Conservation (phyloP, 92 coral and sea anemone species). For the Palythoa grandiflora region DNA sequence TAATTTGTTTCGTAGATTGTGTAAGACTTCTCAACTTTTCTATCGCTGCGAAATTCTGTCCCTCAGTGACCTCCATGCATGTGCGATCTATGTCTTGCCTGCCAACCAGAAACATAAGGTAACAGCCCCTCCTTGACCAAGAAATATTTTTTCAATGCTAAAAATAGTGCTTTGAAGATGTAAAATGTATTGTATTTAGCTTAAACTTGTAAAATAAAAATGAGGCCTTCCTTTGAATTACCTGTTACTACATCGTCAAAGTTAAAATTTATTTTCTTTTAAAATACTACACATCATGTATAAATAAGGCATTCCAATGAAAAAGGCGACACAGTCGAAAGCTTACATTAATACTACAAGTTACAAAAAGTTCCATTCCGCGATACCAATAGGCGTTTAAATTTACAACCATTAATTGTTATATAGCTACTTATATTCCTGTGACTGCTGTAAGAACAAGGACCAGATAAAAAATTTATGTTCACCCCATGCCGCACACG, state of each 20-base stretch:
- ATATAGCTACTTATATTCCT: neutral
- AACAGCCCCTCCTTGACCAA: too few species aligned
- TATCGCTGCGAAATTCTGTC: too few species aligned
- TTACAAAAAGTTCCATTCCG: neutral
- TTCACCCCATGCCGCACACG: too few species aligned
- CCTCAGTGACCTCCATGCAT: too few species aligned
- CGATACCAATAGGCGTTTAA: neutral
- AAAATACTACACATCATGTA: neutral
- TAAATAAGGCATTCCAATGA: neutral
- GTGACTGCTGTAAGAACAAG: too few species aligned
- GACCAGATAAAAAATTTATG: too few species aligned
- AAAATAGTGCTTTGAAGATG: too few species aligned
- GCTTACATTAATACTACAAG: neutral
- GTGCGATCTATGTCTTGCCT: too few species aligned
- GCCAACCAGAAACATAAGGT: too few species aligned
- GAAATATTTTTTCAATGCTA: too few species aligned
- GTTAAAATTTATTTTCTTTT: neutral
- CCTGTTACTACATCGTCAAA: neutral
- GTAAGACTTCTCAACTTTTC: too few species aligned
- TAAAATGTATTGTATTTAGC: neutral
- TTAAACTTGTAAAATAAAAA: neutral
- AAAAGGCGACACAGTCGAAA: neutral
- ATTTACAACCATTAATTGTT: neutral
- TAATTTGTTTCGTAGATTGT: too few species aligned
- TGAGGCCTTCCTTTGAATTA: neutral